Evolutionary conservation across 1,140 invertebrate genomes (phyloP), one percentile per base, ranked within the genome.

Genomic region (Drosophila bocqueti): DNA sequence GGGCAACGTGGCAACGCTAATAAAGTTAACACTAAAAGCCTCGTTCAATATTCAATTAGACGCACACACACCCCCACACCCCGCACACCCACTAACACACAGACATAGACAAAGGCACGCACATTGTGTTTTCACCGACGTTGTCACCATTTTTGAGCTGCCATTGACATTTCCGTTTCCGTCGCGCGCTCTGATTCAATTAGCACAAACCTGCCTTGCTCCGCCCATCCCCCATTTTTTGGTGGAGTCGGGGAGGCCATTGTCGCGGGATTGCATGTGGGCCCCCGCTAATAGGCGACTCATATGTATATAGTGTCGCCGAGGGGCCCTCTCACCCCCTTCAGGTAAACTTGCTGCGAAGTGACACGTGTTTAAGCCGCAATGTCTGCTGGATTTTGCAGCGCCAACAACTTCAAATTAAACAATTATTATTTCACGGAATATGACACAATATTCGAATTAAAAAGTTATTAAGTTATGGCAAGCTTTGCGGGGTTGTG

Each of bases 11-110:
- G 80, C 84, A 83, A 57, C 84, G 68, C 81, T 87, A 87, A 89
- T 87, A 78, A 89, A 87, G 81, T 87, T 68, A 89, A 81, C 81
- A 81, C 84, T 90, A 89, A 89, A 89, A 89, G 84, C 84, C 85
- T 89, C 81, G 78, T 90, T 89, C 85, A 84, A 89, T 89, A 89
- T 89, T 89, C 85, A 89, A 90, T 89, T 90, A 89, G 71, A 71
- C 67, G 49, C 76, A 60, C 54, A 65, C 75, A 55, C 61, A 47
- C 66, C 67, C 45, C 55, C 75, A 55, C 61, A 47, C 66, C 67
- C 45, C 55, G 26, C 64, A 58, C 47, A 62, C 46, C 31, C 46
- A 52, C 21, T 49, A 46, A 42, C 63, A 61, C 43, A 55, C 13
- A 54, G 40, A 36, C 38, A 47, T 13, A 50, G 21, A 49, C 45